Evolutionary conservation across 2,113 vertebrate genomes (phyloP).

Genomic region (Gila orcuttii): DNA sequence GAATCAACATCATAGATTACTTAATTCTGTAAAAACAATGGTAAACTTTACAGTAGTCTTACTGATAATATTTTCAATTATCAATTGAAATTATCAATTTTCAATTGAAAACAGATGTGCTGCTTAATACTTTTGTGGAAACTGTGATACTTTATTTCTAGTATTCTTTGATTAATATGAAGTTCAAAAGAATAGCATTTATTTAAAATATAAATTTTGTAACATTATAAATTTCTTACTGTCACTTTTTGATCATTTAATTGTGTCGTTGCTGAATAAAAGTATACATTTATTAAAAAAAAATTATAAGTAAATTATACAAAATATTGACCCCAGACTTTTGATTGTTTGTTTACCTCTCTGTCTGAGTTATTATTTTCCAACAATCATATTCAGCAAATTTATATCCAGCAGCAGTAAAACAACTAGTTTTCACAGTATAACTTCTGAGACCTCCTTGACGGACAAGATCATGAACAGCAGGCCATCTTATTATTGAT

Average conservation of each 20-base stretch:
- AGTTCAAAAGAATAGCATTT: too few species aligned
- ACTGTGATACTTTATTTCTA: too few species aligned
- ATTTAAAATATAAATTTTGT: neutral
- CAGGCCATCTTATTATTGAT: constrained; percentile 6
- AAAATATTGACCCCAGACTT: neutral
- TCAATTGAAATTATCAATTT: neutral
- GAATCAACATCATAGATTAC: too few species aligned
- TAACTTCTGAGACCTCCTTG: neutral
- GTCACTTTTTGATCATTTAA: neutral
- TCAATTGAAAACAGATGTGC: too few species aligned
- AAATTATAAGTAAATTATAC: too few species aligned
- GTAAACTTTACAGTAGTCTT: too few species aligned
- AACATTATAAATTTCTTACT: neutral
- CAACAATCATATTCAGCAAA: neutral
- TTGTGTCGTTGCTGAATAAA: neutral
- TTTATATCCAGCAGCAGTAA: constrained; percentile 1
- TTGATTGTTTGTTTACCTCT: neutral
- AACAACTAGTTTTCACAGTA: neutral
- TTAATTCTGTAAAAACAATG: too few species aligned
- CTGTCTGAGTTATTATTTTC: neutral
- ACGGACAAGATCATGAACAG: neutral
- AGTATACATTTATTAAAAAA: neutral
- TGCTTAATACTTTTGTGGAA: too few species aligned
- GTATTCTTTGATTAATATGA: too few species aligned
- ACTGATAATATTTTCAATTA: too few species aligned